phyloP scores from a whole-genome alignment of 2,797 vertebrate species.

The Myotis myotis region DNA sequence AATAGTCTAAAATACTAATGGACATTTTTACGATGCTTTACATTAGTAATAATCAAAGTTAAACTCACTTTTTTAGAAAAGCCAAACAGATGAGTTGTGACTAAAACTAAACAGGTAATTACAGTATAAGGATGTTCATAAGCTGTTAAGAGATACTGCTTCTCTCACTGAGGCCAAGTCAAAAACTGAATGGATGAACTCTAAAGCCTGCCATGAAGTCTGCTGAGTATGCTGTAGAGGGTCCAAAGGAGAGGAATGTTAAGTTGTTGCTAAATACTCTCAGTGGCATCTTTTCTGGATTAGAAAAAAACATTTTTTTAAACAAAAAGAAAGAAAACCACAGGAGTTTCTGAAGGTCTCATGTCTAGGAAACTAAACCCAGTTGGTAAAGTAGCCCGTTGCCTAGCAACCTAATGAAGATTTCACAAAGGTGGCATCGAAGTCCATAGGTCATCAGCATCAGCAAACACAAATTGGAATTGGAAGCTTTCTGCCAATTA shows the following conservation, averaged over 20 bases:
- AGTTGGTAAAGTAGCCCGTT: neutral
- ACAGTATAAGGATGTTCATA: neutral
- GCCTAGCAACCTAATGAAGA: slow-evolving; percentile 24
- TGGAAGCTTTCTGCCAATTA: slow-evolving; percentile 33
- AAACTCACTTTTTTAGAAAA: neutral
- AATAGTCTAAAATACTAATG: neutral
- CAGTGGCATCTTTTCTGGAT: slow-evolving; percentile 5
- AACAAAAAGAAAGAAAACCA: slow-evolving; percentile 27
- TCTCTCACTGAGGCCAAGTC: neutral
- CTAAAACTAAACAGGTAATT: neutral
- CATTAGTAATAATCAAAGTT: neutral
- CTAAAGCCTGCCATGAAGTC: neutral
- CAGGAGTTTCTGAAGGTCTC: slow-evolving; percentile 28
- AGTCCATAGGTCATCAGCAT: slow-evolving; percentile 50
- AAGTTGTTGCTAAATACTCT: neutral
- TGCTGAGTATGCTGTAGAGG: too few species aligned
- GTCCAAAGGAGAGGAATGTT: neutral
- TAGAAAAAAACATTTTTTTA: neutral
- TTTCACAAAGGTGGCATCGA: neutral
- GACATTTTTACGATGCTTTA: neutral
- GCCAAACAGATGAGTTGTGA: neutral
- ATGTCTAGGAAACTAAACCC: slow-evolving; percentile 28
- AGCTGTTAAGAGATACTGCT: neutral
- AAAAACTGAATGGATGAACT: neutral
- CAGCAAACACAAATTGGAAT: slow-evolving; percentile 35